Conservation (phyloP, 2,797 vertebrate species). For the Geotrypetes seraphini region DNA sequence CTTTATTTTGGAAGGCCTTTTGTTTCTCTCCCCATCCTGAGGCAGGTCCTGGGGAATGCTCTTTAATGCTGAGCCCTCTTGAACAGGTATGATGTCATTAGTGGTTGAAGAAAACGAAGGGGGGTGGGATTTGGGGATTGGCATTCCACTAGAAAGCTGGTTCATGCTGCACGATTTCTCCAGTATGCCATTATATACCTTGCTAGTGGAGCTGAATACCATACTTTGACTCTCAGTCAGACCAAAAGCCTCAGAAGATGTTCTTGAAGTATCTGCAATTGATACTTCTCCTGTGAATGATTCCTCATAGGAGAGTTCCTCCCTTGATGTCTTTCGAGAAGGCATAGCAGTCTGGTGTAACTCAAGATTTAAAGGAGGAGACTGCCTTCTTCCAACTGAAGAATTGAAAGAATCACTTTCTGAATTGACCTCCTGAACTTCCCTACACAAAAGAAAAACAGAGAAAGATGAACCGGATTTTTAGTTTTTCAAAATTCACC, state of each 20-base stretch:
- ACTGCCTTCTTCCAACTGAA: conserved; percentile 71
- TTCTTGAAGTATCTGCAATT: conserved; percentile 61
- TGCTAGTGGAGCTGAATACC: conserved; percentile 72
- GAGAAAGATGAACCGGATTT: conserved; percentile 11
- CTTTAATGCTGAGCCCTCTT: conserved; percentile 69
- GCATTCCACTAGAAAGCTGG: conserved; percentile 71
- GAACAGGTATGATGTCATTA: conserved; percentile 65
- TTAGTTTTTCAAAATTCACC: neutral
- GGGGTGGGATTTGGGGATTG: conserved; percentile 65
- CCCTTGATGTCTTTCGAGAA: conserved; percentile 74
- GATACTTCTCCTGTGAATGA: conserved; percentile 55
- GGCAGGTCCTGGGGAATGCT: conserved; percentile 81
- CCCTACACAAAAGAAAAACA: conserved; percentile 52
- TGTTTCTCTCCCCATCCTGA: conserved; percentile 83
- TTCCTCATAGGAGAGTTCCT: conserved; percentile 74
- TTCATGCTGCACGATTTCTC: conserved; percentile 96
- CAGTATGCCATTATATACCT: conserved; percentile 86
- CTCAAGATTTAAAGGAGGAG: conserved; percentile 61
- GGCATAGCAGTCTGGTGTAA: conserved; percentile 65
- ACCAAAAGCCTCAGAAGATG: conserved; percentile 79
- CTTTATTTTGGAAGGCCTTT: conserved; percentile 92
- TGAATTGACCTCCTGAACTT: conserved; percentile 72
- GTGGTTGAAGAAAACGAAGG: conserved; percentile 73
- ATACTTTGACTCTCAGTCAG: conserved; percentile 77
- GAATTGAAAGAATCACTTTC: conserved; percentile 87